Evolutionary conservation across 2,888 invertebrate genomes (phyloP), one percentile per base, ranked within the genome.

Genomic region (Merodon equestris): DNA sequence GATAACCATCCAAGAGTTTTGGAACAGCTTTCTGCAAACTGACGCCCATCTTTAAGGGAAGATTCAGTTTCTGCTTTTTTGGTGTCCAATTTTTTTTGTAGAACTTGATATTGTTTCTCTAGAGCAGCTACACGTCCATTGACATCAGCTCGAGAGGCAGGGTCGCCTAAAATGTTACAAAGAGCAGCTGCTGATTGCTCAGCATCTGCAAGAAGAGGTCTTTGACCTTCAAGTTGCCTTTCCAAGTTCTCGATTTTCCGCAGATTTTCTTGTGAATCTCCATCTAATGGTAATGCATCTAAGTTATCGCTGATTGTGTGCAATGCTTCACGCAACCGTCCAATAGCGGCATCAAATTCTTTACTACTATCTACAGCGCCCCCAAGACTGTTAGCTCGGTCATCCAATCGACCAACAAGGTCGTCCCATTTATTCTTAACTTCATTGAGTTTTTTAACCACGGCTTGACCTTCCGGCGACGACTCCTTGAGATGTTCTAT

Each of bases 331-430:
- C 94, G 91, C 5, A 98, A 90, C 1, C 96, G 91, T 68, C 94
- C 92, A 3, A 97, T 91, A 1, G 95, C 95, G 0, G 96, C 95
- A 89, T 97, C 97, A 88, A 98, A 97, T 89, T 97, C 97, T 70
- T 96, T 93, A 57, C 96, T 96, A 9, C 97, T 96, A 84, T 97
- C 97, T 1, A 96, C 96, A 0, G 97, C 97, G 1, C 96, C 96
- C 68, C 97, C 96, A 3, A 97, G 90, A 73, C 94, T 95, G 40
- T 94, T 93, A 0, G 97, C 96, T n/a, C 97, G 93, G 83, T 96
- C 95, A 85, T 96, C 96, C 63, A 98, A 89, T 83, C 94, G 94
- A 57, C 91, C 91, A 45, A 94, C 90, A 64, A 97, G 90, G 83
- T 96, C 95, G 71, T 94, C 93, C 97, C 98, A 98, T 81, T 92